Base-by-base conservation (phyloP, 2,113 vertebrate species). In the Anhinga anhinga region DNA sequence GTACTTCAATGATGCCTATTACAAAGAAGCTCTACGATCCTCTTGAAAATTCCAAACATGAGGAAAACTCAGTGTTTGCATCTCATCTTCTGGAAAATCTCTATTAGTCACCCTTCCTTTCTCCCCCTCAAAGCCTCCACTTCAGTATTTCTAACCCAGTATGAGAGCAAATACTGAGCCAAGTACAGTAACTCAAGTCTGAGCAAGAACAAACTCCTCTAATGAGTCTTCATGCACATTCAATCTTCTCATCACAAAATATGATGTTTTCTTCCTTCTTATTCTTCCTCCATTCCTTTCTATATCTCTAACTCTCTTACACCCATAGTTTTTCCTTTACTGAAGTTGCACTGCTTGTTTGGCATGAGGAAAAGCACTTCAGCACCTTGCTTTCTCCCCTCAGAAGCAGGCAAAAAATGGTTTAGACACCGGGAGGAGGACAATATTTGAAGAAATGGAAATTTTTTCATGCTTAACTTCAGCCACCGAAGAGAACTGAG, bases 1-100 rank as follows among this genome's bases (percentile, higher is more conserved):
- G 15, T 49, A 26, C 32, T 78, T 59, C 67, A 58, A 4, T 0
- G 0, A 49, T 3, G 34, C 8, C 67, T 45, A 21, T 4, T 20
- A 29, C 34, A 89, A 52, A 90, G 73, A 8, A 86, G 42, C 32
- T 50, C 77, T 55, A 29, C 7, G 11, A 53, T 61, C n/a, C 50
- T 71, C 65, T 66, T 2, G 2, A 73, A 80, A 78, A 61, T 62
- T 84, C 67, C 40, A 45, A 66, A 61, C 17, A 10, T 2, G 22
- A 86, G 86, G 56, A 62, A 94, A 62, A 74, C 18, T 29, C 53
- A 44, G 34, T 29, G 30, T 88, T 70, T 81, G 55, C 78, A 81
- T 13, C 53, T 69, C 45, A 62, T 38, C 45, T 58, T 59, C 67
- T 42, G 47, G 47, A 92, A 84, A 53, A 92, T 12, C 22, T 78